Evolutionary conservation across 2,113 vertebrate species (phyloP).

Genomic region (Synchiropus splendidus): DNA sequence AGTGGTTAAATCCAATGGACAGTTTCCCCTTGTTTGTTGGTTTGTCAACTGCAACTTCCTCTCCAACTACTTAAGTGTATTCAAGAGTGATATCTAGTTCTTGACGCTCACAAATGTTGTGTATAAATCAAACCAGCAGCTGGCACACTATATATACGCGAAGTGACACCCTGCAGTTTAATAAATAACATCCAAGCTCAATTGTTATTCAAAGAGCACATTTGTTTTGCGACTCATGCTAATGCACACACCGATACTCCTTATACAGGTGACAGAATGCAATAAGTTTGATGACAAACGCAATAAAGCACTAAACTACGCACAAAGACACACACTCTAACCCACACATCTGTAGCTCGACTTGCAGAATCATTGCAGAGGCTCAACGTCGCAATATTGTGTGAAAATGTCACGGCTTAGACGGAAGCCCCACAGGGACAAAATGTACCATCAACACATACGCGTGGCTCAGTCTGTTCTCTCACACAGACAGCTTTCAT

Average conservation of each 20-base stretch:
- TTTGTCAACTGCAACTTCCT: too few relatives aligned
- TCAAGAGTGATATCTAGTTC: too few relatives aligned
- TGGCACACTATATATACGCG: too few relatives aligned
- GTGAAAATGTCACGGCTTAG: constrained; percentile 66
- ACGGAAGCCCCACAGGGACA: constrained; percentile 57
- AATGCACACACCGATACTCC: constrained; percentile 13
- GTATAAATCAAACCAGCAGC: too few relatives aligned
- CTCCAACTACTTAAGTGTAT: too few relatives aligned
- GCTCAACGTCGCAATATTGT: constrained; percentile 64
- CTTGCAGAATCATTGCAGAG: constrained; percentile 56
- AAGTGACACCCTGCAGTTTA: too few relatives aligned
- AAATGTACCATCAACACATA: constrained; percentile 56
- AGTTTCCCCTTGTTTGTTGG: too few relatives aligned
- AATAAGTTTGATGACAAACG: constrained; percentile 38
- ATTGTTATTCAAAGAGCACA: constrained; percentile 5
- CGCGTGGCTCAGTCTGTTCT: constrained; percentile 42
- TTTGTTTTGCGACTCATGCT: too few relatives aligned
- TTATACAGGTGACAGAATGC: constrained; percentile 20
- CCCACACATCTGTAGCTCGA: constrained; percentile 34
- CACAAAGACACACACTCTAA: constrained; percentile 3
- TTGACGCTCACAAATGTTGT: too few relatives aligned
- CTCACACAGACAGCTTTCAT: constrained; percentile 52
- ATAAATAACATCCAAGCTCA: too few relatives aligned
- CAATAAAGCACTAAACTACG: constrained; percentile 17
- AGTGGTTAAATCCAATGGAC: too few relatives aligned